Percentiles rank a stretch among this genome's conserved stretches.
phyloP scores from a whole-genome alignment of 2,113 vertebrate genomes.

The Prionailurus viverrinus region DNA sequence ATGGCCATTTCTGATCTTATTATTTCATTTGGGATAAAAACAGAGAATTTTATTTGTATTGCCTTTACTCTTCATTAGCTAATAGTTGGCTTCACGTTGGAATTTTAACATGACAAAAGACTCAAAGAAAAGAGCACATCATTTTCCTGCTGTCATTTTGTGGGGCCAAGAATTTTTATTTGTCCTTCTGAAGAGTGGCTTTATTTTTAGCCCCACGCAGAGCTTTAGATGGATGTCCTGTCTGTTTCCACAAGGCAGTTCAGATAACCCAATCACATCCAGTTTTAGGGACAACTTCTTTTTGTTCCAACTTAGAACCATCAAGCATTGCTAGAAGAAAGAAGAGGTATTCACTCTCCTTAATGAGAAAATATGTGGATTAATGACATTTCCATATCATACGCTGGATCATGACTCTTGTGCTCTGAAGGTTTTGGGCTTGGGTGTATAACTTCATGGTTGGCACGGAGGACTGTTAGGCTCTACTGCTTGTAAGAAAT shows the following conservation, averaged over 20 bases:
- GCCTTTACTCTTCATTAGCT: not conserved
- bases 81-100: slow-evolving; percentile 45
- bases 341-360: not conserved
- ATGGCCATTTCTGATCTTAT: not conserved
- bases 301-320: slow-evolving; percentile 25
- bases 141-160: slow-evolving; percentile 64
- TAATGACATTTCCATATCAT: not conserved
- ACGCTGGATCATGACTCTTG: not conserved
- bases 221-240: slow-evolving; percentile 70
- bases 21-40: slow-evolving; percentile 58
- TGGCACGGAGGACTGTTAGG: not conserved
- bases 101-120: slow-evolving; percentile 32
- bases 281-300: slow-evolving; percentile 47
- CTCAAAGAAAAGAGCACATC: slow-evolving; percentile 11
- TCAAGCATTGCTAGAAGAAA: not conserved
- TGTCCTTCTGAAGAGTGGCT: slow-evolving; percentile 65
- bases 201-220: slow-evolving; percentile 69
- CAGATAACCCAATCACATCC: slow-evolving; percentile 29
- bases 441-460: not conserved
- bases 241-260: slow-evolving; percentile 43
- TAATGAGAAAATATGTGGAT: not conserved
- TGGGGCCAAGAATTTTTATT: slow-evolving; percentile 29
- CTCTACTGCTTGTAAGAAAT: not conserved
- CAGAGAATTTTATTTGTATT: slow-evolving; percentile 4
- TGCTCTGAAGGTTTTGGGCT: not conserved